Base-by-base conservation (phyloP, 2,113 vertebrate species). In the Sapajus apella region DNA sequence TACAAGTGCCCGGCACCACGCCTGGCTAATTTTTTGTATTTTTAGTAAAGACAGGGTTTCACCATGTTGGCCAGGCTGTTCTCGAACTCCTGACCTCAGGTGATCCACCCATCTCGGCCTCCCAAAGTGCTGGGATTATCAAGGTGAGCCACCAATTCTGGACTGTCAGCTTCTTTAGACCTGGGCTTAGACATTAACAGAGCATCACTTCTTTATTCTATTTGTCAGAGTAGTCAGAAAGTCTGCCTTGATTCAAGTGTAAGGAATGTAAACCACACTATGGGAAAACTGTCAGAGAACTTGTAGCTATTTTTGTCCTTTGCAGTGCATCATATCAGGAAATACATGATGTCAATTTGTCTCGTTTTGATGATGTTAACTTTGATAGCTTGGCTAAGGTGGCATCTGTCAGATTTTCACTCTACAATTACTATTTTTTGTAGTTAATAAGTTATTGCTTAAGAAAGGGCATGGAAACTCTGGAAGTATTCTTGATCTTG, bases 391-490 rank as follows among this genome's bases (percentile, higher is more conserved):
- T 61, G 32, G 30, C 45, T 79, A 87, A 91, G n/a, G 68, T 73
- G 21, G 45, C 21, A 35, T 43, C n/a, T 90, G 61, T 8, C 10
- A 43, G 52, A n/a, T 89, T 75, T 82, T 95, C 75, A 87, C 70
- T 83, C 7, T 91, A 89, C 88, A 95, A 73, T 81, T 85, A 93
- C 12, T 64, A 20, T 50, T 58, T 47, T 20, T 89, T n/a, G 13
- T 79, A 87, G 61, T 90, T 87, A 88, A 43, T 58, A 73, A 21
- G 20, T 64, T 95, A 88, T 45, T 85, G 25, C 56, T 91, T 86
- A 86, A 40, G 50, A 76, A 85, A 45, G 32, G 43, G 16, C 3
- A 37, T 52, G 14, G 55, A 76, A n/a, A 7, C 81, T 50, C 37
- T 85, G 7, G 3, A 95, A 91, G 30, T 90, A 8, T 37, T 80